phyloP scores from a whole-genome alignment of 2,797 vertebrate species.

The Darevskia mixta region DNA sequence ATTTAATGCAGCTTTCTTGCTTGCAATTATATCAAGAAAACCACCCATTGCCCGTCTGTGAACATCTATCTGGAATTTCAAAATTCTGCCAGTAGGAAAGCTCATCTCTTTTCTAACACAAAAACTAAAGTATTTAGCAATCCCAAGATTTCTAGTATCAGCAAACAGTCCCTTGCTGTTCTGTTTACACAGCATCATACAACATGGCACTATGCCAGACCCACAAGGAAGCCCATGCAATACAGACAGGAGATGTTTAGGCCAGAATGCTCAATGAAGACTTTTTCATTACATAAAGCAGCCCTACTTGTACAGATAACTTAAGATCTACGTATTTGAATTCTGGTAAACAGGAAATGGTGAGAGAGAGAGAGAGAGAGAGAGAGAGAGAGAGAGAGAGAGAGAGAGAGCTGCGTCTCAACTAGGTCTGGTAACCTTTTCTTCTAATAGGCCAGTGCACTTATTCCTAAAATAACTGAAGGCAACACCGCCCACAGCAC shows the following conservation, averaged over 20 bases:
- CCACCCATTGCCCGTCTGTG: neutral
- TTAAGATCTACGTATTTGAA: neutral
- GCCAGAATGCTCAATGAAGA: neutral
- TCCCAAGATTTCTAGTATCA: neutral
- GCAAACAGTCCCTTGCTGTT: neutral
- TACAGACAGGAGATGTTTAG: neutral
- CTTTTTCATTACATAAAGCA: neutral
- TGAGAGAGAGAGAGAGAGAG: too few relatives aligned
- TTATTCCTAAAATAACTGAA: neutral
- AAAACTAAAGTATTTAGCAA: neutral
- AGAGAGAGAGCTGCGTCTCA: neutral
- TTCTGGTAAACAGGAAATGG: neutral
- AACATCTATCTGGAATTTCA: neutral
- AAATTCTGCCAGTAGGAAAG: neutral
- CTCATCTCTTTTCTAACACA: neutral
- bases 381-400: neutral
- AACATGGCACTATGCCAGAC: neutral
- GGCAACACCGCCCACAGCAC: neutral
- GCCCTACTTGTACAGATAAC: neutral
- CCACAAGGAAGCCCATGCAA: neutral
- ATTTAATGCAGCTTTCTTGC: neutral
- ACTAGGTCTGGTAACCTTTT: conserved; percentile 12
- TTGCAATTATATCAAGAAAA: neutral
- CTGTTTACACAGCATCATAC: neutral
- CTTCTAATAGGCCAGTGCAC: conserved; percentile 35